Conservation (phyloP, 2,888 invertebrate genomes). For the Villa cingulata region DNA sequence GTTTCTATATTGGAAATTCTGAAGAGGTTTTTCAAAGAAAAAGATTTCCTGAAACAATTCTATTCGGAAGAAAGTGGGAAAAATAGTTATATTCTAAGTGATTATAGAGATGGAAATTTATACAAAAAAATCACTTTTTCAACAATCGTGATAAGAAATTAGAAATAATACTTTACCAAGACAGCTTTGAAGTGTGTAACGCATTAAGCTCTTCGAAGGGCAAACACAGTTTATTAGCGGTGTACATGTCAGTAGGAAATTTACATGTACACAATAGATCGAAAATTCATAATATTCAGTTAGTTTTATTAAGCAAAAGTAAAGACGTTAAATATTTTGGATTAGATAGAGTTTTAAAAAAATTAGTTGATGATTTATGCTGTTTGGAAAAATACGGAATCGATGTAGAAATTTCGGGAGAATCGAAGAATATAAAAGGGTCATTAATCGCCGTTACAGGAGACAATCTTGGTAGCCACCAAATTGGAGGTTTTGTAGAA, state of each 20-base stretch:
- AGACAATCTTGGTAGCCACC: slow-evolving; percentile 20
- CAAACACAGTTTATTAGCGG: slow-evolving; percentile 21
- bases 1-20: slow-evolving; percentile 9
- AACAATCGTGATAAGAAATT: slow-evolving; percentile 2
- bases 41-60: no score
- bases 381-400: slow-evolving; percentile 18
- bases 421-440: not conserved
- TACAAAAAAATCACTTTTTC: slow-evolving; percentile 12
- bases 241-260: slow-evolving; percentile 22
- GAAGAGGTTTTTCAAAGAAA: slow-evolving; percentile 1
- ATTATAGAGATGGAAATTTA: slow-evolving; percentile 8
- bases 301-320: slow-evolving; percentile 20
- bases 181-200: slow-evolving; percentile 23
- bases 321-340: slow-evolving; percentile 18
- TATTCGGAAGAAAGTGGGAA: no score
- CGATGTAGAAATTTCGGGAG: slow-evolving; percentile 13
- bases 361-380: slow-evolving; percentile 17
- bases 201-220: slow-evolving; percentile 20
- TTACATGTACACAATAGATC: slow-evolving; percentile 17
- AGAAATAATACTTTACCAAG: slow-evolving; percentile 20
- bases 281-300: slow-evolving; percentile 18
- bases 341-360: slow-evolving; percentile 14
- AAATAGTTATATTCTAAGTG: not conserved
- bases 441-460: slow-evolving; percentile 17
- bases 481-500: slow-evolving; percentile 21